These are phyloP conservation scores for Drosophila pachea DNA, from an alignment of 1,140 invertebrate genomes.

Conservation along the genomic window DNA sequence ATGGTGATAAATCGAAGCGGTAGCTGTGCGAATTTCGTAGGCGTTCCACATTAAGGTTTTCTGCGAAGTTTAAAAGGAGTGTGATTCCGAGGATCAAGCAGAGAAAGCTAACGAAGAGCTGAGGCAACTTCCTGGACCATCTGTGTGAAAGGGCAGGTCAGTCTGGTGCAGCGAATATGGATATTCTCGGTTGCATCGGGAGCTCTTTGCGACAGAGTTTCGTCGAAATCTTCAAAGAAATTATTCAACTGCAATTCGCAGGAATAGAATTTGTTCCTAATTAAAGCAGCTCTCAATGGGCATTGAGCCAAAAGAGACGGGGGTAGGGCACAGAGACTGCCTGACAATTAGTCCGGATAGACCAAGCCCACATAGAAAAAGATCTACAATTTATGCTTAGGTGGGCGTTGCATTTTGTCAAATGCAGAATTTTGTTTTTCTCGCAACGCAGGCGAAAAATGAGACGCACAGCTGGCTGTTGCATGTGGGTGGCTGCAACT, in stretches of 20 bases:
- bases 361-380: constrained; percentile 40
- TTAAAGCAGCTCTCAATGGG: constrained; percentile 5
- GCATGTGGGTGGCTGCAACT: not conserved
- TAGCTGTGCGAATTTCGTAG: constrained; percentile 22
- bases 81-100: not conserved
- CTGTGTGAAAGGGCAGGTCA: too few relatives aligned
- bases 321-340: not conserved
- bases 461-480: constrained; percentile 51
- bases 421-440: constrained; percentile 25
- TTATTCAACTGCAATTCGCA: not conserved
- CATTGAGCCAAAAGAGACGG: constrained; percentile 10
- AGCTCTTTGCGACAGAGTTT: not conserved
- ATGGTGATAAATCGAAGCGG: constrained; percentile 14
- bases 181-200: too few relatives aligned
- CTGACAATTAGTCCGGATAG: constrained; percentile 32
- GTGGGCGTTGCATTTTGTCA: constrained; percentile 66
- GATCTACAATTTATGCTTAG: constrained; percentile 42
- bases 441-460: constrained; percentile 58
- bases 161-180: too few relatives aligned
- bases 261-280: constrained; percentile 2
- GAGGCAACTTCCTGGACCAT: too few relatives aligned
- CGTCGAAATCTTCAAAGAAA: not conserved
- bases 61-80: not conserved
- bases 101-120: too few relatives aligned
- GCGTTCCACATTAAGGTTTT: constrained; percentile 1